These are phyloP conservation scores for Balanococcus diminutus DNA, from an alignment of 2,888 invertebrate species.

Conservation along the genomic window DNA sequence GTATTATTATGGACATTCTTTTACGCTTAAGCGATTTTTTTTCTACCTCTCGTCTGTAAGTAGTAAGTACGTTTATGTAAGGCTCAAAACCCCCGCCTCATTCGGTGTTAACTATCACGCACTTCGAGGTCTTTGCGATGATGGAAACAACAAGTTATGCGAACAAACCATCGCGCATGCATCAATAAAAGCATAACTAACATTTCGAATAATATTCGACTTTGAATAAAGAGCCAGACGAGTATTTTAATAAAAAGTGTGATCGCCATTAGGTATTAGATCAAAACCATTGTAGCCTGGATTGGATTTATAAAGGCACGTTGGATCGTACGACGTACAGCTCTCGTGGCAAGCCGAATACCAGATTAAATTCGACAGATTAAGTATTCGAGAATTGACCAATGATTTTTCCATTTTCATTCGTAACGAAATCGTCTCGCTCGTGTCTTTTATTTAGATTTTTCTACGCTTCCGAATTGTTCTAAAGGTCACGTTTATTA, in stretches of 20 bases:
- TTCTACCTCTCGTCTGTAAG: neutral
- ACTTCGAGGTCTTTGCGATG: neutral
- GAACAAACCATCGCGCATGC: neutral
- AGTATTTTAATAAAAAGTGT: slow-evolving; percentile 40
- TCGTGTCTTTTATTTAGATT: slow-evolving; percentile 5
- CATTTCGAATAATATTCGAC: slow-evolving; percentile 24
- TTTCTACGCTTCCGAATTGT: neutral
- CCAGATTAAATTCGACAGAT: neutral
- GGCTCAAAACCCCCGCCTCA: neutral
- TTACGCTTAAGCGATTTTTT: slow-evolving; percentile 36
- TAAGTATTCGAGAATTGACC: neutral
- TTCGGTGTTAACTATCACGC: neutral
- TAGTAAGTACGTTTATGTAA: neutral
- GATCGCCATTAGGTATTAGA: slow-evolving; percentile 21
- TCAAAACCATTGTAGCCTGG: neutral
- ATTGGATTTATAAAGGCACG: slow-evolving; percentile 4
- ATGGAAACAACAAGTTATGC: neutral
- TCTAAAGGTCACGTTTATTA: neutral
- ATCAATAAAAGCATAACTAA: slow-evolving; percentile 37
- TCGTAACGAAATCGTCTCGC: neutral
- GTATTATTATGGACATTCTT: slow-evolving; percentile 34
- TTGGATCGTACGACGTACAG: neutral
- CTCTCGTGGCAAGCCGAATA: neutral
- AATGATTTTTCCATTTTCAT: neutral
- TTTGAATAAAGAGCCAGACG: neutral